These are phyloP conservation scores for Chaetodon trifascialis DNA, from an alignment of 2,113 vertebrate genomes.

Conservation along the genomic window DNA sequence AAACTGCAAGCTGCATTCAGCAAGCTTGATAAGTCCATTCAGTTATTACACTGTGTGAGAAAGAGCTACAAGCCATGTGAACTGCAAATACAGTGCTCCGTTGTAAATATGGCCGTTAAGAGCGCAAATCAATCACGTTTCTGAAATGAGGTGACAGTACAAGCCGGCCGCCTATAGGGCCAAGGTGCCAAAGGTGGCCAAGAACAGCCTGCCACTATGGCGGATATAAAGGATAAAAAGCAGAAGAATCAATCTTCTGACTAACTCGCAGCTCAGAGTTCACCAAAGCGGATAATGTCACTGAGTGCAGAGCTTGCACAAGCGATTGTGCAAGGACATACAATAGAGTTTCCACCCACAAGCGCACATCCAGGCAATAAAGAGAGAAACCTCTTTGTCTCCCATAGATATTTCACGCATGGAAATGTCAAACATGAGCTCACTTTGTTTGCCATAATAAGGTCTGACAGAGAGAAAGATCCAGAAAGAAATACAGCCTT, in stretches of 20 bases:
- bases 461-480: constrained; percentile 1
- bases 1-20: constrained; percentile 28
- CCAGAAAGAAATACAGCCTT: neutral
- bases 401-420: constrained; percentile 28
- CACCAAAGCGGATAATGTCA: constrained; percentile 66
- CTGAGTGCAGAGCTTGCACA: constrained; percentile 51
- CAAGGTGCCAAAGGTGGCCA: constrained; percentile 60
- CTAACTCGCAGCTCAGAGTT: constrained; percentile 62
- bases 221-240: constrained; percentile 62
- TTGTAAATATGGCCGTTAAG: constrained; percentile 52
- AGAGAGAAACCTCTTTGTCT: constrained; percentile 49
- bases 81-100: constrained; percentile 55
- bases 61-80: constrained; percentile 59
- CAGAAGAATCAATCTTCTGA: constrained; percentile 72
- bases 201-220: constrained; percentile 39
- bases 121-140: constrained; percentile 69
- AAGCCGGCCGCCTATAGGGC: constrained; percentile 52
- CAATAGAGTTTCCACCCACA: constrained; percentile 67
- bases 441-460: constrained; percentile 38
- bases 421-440: constrained; percentile 61
- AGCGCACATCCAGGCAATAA: constrained; percentile 49
- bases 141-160: constrained; percentile 60
- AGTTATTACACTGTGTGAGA: constrained; percentile 38
- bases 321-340: constrained; percentile 66
- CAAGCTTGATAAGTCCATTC: constrained; percentile 46